Evolutionary conservation across 2,797 vertebrate species (phyloP).

Genomic region (Otolemur crassicaudatus): DNA sequence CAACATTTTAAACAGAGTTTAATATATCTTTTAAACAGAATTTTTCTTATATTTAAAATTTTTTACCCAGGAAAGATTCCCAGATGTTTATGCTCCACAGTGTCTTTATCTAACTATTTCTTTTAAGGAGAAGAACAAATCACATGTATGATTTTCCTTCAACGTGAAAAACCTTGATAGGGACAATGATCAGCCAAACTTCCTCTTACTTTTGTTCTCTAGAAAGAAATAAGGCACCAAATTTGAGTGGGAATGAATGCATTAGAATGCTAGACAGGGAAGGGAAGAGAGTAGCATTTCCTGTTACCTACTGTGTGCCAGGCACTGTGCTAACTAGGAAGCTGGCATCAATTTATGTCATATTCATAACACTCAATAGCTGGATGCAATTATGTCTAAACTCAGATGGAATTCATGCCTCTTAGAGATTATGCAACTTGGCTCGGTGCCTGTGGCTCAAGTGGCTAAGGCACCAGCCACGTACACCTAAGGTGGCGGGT

Average conservation of each 20-base stretch:
- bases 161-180: not conserved
- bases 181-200: not conserved
- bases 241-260: not conserved
- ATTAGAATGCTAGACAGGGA: not conserved
- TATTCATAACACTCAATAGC: not conserved
- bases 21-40: not conserved
- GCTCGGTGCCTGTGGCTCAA: no score
- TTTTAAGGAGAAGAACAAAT: not conserved
- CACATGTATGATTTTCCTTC: not conserved
- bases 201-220: slow-evolving; percentile 1
- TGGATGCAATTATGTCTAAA: not conserved
- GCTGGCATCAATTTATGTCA: not conserved
- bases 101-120: slow-evolving; percentile 5
- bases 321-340: not conserved
- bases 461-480: no score
- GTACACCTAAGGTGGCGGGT: no score
- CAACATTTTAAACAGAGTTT: not conserved
- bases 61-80: not conserved
- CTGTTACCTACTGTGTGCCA: not conserved
- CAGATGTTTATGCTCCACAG: not conserved
- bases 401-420: not conserved
- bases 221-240: not conserved
- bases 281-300: not conserved
- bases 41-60: not conserved
- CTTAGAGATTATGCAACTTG: not conserved